phyloP scores from a whole-genome alignment of 2,888 invertebrate species.

The Lycocerus yunnanus region DNA sequence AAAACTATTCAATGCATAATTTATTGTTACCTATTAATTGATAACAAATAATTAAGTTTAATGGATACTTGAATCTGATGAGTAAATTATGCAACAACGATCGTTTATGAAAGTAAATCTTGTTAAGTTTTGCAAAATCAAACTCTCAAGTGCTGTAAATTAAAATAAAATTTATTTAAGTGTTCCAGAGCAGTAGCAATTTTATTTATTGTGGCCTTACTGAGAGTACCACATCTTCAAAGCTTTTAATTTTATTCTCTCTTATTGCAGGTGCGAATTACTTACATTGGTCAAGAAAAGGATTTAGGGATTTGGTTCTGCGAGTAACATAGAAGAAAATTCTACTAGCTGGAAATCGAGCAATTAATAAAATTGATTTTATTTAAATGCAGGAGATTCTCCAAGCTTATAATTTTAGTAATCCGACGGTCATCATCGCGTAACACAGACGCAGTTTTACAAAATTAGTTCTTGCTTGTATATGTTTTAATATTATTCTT shows the following conservation, averaged over 20 bases:
- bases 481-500: no score
- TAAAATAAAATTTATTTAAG: not conserved
- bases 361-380: no score
- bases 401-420: no score
- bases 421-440: no score
- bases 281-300: not conserved
- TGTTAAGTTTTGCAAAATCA: not conserved
- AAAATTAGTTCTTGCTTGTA: no score
- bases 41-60: not conserved
- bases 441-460: no score
- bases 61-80: not conserved
- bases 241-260: not conserved
- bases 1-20: not conserved
- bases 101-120: not conserved
- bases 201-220: not conserved
- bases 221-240: not conserved
- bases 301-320: no score
- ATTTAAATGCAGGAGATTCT: no score
- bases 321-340: no score
- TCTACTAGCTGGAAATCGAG: no score
- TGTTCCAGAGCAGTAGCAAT: not conserved
- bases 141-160: not conserved
- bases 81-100: slow-evolving; percentile 1
- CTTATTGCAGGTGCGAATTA: not conserved
- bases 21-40: not conserved